A percentile compares a stretch with the other conserved stretches of the same genome.
Evolutionary conservation across 2,888 invertebrate genomes (phyloP).

Genomic region (Andricus curvator): DNA sequence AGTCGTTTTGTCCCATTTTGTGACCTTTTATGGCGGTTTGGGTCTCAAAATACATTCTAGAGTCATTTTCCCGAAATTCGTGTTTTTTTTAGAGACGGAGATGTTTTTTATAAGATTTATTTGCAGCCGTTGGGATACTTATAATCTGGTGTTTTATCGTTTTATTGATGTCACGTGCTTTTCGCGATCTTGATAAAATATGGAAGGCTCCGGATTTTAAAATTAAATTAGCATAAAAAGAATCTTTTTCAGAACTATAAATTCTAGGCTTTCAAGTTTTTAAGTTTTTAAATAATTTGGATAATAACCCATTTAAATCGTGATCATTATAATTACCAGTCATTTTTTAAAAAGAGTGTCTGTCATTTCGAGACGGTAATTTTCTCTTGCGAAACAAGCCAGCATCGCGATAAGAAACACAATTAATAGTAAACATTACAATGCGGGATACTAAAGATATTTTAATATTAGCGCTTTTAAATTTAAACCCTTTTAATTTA

Average conservation of each 20-base stretch:
- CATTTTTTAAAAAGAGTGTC: not conserved
- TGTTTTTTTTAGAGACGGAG: not conserved
- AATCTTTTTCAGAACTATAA: too few relatives aligned
- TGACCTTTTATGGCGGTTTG: conserved; percentile 34
- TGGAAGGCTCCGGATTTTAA: too few relatives aligned
- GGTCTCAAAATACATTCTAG: conserved; percentile 3
- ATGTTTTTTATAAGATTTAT: not conserved
- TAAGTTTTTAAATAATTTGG: not conserved
- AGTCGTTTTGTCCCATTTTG: conserved; percentile 11
- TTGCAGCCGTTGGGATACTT: not conserved
- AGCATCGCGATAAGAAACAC: too few relatives aligned
- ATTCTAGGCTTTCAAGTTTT: too few relatives aligned
- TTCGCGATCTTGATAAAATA: not conserved
- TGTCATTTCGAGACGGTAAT: too few relatives aligned
- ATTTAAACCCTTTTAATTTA: too few relatives aligned
- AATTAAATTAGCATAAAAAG: too few relatives aligned
- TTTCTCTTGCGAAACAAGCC: too few relatives aligned
- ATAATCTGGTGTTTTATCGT: not conserved
- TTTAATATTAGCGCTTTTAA: too few relatives aligned
- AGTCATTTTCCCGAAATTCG: not conserved
- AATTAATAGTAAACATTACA: too few relatives aligned
- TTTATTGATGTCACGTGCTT: not conserved
- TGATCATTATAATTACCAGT: not conserved
- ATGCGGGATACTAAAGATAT: too few relatives aligned
- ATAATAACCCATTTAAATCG: not conserved